Conservation (phyloP, 92 coral and sea anemone species). For the Zoanthus sociatus region DNA sequence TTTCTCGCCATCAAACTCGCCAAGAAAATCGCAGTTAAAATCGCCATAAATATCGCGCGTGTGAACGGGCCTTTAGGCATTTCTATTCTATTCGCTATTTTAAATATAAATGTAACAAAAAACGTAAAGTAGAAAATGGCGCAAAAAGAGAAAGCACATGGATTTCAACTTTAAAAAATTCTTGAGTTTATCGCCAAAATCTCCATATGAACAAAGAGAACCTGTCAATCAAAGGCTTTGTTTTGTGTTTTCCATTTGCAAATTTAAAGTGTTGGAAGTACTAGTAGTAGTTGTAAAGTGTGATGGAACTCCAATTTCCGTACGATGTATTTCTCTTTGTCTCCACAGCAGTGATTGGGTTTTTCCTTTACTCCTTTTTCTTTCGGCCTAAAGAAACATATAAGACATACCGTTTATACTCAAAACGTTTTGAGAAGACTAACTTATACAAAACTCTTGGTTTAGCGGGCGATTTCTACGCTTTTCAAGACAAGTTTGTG, state of each 20-base stretch:
- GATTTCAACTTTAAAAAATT: too few relatives aligned
- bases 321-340: constrained; percentile 74
- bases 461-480: constrained; percentile 81
- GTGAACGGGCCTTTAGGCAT: too few relatives aligned
- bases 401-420: constrained; percentile 71
- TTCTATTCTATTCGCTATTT: too few relatives aligned
- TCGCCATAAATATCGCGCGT: too few relatives aligned
- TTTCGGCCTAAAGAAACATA: constrained; percentile 87
- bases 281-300: background rate
- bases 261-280: background rate
- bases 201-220: constrained; percentile 28
- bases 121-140: too few relatives aligned
- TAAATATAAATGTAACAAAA: too few relatives aligned
- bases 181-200: background rate
- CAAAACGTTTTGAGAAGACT: constrained; percentile 75
- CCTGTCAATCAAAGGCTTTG: constrained; percentile 29
- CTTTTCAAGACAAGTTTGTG: constrained; percentile 81
- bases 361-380: constrained; percentile 71
- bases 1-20: too few relatives aligned
- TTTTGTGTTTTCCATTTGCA: background rate
- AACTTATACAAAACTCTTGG: constrained; percentile 78
- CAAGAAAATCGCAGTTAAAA: too few relatives aligned
- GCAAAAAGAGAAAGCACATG: too few relatives aligned
- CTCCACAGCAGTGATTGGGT: constrained; percentile 73
- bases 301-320: constrained; percentile 78